These are phyloP conservation scores for Polia nebulosa DNA, from an alignment of 2,888 invertebrate species.

Conservation along the genomic window DNA sequence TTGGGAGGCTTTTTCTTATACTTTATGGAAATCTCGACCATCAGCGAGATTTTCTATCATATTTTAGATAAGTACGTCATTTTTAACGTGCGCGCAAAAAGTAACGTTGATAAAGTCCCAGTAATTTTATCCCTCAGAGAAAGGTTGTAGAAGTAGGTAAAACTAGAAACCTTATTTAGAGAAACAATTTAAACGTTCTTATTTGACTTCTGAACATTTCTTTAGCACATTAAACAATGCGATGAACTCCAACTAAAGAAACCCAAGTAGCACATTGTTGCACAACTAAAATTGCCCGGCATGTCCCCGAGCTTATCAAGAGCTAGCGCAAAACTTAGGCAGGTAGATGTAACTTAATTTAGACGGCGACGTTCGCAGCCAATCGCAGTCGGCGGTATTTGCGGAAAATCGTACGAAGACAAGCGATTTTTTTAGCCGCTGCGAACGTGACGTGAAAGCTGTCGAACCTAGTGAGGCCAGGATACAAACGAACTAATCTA, in stretches of 20 bases:
- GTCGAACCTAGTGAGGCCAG: conserved; percentile 60
- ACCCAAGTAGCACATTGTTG: conserved; percentile 40
- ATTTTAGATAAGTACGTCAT: conserved; percentile 41
- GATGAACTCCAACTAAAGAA: conserved; percentile 43
- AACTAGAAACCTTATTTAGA: conserved; percentile 12
- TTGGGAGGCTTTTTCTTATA: conserved; percentile 54
- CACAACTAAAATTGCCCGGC: conserved; percentile 58
- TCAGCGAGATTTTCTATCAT: no score
- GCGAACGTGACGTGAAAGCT: conserved; percentile 80
- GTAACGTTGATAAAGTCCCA: conserved; percentile 14
- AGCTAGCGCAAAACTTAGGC: conserved; percentile 73
- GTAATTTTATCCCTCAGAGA: not conserved
- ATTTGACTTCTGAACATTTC: conserved; percentile 44
- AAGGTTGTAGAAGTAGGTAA: conserved; percentile 18
- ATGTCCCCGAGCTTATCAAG: conserved; percentile 62
- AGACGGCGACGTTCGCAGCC: conserved; percentile 75
- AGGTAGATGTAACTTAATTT: conserved; percentile 85
- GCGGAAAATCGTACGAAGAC: conserved; percentile 81
- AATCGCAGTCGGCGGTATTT: conserved; percentile 77
- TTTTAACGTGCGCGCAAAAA: conserved; percentile 39
- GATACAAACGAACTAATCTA: conserved; percentile 67
- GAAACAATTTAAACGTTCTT: conserved; percentile 37
- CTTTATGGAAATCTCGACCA: conserved; percentile 56
- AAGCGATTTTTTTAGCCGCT: conserved; percentile 78
- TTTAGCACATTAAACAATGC: conserved; percentile 44